Percentiles rank a stretch among this genome's conserved stretches.
These are phyloP conservation scores for Marmota flaviventris DNA, from an alignment of 2,113 vertebrate genomes.

Conservation along the genomic window DNA sequence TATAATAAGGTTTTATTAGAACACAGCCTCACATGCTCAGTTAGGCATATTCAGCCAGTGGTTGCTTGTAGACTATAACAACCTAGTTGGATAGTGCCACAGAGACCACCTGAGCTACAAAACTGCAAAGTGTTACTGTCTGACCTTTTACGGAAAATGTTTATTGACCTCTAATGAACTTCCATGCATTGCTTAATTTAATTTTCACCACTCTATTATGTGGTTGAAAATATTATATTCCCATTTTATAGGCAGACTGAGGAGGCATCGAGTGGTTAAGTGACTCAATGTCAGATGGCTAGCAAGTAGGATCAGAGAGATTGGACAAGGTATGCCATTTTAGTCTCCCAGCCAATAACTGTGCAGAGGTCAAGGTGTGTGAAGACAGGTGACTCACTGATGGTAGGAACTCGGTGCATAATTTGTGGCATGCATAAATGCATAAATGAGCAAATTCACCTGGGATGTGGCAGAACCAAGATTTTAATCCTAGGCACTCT, in stretches of 20 bases:
- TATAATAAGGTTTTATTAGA: background rate
- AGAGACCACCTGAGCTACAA: background rate
- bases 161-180: background rate
- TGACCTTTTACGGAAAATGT: background rate
- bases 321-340: background rate
- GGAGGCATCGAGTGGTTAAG: background rate
- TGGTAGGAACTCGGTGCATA: accelerated
- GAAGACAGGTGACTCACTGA: background rate
- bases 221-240: background rate
- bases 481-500: background rate
- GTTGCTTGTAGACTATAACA: background rate
- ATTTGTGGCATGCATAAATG: background rate
- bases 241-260: background rate
- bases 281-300: background rate
- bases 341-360: background rate
- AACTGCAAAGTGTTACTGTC: background rate
- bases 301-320: background rate
- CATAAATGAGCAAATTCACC: background rate
- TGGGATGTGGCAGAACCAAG: background rate
- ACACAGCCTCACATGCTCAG: background rate
- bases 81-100: background rate
- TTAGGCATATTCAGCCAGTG: background rate
- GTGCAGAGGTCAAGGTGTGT: background rate
- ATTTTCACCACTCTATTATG: background rate
- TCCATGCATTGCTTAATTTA: background rate